Conservation (phyloP, 1,140 invertebrate species). For the Drosophila ogumai region DNA sequence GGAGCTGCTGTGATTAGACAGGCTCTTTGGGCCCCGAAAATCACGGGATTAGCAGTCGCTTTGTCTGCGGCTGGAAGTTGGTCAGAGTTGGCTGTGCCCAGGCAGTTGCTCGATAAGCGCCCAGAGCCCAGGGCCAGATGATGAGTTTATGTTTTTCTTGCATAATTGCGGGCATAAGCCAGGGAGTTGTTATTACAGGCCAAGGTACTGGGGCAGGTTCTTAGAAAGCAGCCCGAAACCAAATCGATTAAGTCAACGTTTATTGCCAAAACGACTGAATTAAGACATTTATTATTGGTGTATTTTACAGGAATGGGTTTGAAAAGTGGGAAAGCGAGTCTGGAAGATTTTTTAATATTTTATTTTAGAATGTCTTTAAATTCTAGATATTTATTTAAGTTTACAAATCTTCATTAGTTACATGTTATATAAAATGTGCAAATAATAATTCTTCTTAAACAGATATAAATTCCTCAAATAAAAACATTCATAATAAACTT, state of each 20-base stretch:
- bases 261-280: constrained; percentile 9
- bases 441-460: neutral
- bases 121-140: constrained; percentile 5
- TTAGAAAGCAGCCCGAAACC: constrained; percentile 17
- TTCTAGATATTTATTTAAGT: too few species aligned
- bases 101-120: constrained; percentile 49
- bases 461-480: neutral
- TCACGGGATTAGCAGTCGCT: constrained; percentile 64
- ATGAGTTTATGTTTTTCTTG: constrained; percentile 64
- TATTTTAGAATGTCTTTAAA: too few species aligned
- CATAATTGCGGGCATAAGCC: constrained; percentile 43
- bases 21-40: constrained; percentile 39
- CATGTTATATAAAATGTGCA: too few species aligned
- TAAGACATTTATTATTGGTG: constrained; percentile 3
- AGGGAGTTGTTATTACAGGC: constrained; percentile 47
- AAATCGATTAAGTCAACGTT: constrained; percentile 43
- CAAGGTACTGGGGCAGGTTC: constrained; percentile 13
- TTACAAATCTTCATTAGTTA: too few species aligned
- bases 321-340: neutral
- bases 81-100: neutral
- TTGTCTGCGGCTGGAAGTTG: constrained; percentile 61
- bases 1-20: constrained; percentile 49
- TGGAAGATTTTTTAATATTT: neutral
- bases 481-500: neutral
- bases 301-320: neutral